Base-by-base conservation (phyloP, 2,888 invertebrate species). In the Dromius quadrimaculatus region DNA sequence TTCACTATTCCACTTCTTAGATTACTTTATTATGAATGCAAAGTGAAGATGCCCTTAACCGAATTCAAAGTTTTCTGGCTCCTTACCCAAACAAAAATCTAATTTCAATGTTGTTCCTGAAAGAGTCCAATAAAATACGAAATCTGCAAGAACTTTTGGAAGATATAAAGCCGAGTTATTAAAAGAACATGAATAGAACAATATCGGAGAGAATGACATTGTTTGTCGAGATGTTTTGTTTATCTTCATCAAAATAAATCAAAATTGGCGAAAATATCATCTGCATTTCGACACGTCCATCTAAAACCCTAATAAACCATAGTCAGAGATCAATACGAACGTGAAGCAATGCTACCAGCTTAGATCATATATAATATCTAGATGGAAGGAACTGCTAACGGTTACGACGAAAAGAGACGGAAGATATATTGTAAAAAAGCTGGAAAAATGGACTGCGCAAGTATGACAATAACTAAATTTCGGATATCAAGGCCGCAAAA, bases 301-400 rank as follows among this genome's bases (percentile, higher is more conserved):
- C 62, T 11, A 15, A 13, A 41, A 62, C 8, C 17, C 43, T 43
- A 17, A 62, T 62, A 41, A 43, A 43, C 1, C 9, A 22, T 19
- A 23, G 43, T 6, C 43, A 17, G 38, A 20, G 20, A 54, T 54
- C 50, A 54, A 54, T 62, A 28, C 36, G 43, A 62, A 62, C 50
- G 23, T 43, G 11, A 11, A 22, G 17, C 62, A 22, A 43, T 62
- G 13, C 36, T 36, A 62, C n/a, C n/a, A n/a, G n/a, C n/a, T n/a
- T n/a, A n/a, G n/a, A n/a, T n/a, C n/a, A n/a, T n/a, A n/a, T n/a
- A n/a, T n/a, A n/a, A n/a, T n/a, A n/a, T n/a, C n/a, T n/a, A n/a
- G n/a, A n/a, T n/a, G n/a, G n/a, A n/a, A n/a, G n/a, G n/a, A n/a
- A n/a, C n/a, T n/a, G n/a, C n/a, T n/a, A n/a, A n/a, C n/a, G n/a